Base-by-base conservation (phyloP, 2,113 vertebrate genomes). In the Monarcha castaneiventris region DNA sequence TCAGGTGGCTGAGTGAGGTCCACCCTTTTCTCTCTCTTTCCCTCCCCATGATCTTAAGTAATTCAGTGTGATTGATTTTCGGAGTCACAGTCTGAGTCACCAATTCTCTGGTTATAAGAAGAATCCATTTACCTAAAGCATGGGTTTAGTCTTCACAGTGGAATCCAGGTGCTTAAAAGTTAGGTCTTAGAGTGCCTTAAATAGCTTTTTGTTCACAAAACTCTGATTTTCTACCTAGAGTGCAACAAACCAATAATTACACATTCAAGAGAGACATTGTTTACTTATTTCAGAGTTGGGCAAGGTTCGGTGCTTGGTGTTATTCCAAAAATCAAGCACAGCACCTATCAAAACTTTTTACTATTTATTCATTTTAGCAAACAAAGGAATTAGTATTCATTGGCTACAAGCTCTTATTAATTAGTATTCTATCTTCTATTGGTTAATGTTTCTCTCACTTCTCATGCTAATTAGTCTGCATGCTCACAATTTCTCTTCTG, bases 271-370 rank as follows among this genome's bases (percentile, higher is more conserved):
- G 11, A 55, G 48, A 21, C 12, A 35, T 9, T 69, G 30, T 55
- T 55, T 49, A 35, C 16, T 76, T 62, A 41, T 32, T 68, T 69
- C 41, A 48, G 39, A 41, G 17, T 11, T 76, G 48, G 41, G n/a
- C 26, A 83, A 54, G 21, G 17, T 62, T 62, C 21, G 11, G 11
- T 62, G 12, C 15, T 30, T 0, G 0, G 5, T 23, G 26, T 11
- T 69, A 32, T 55, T 55, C 17, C 32, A 19, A 8, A 83, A 83
- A 75, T 13, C 14, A 83, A 90, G 11, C 11, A 13, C 8, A 41
- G 11, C 4, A 32, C 27, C 25, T 22, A 48, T 26, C 13, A 62
- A 68, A 48, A 55, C 9, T 8, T 62, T 54, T 48, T 62, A 32
- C 15, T 62, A 46, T 43, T 68, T 76, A 55, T 35, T 68, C 0